Evolutionary conservation across 1,140 invertebrate genomes (phyloP), one percentile per base, ranked within the genome.

Genomic region (Euura lappo): DNA sequence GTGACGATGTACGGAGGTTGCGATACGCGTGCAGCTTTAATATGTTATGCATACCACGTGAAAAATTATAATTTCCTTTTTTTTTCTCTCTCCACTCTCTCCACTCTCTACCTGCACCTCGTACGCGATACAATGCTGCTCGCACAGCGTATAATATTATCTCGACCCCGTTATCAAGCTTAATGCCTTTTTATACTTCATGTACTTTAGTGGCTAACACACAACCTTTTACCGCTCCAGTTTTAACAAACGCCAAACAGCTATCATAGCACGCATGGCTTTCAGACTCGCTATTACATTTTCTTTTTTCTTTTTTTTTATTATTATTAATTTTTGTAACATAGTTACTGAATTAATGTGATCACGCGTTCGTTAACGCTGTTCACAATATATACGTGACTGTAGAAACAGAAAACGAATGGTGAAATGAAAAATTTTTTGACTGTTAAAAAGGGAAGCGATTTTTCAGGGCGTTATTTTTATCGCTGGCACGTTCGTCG

Each of bases 171-270:
- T 70, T 70, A 70, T 70, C 69, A 70, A 45, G 69, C 45, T 70
- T 70, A 45, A 70, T 70, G 69, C 69, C 46, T 45, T 70, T 70
- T 70, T 70, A 70, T 70, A 70, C 69, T 70, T 70, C 45, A 70
- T 70, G 13, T 3, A 70, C 43, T 45, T 44, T 13, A 13, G 3
- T 6, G 67, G 1, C 8, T 43, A 43, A 13, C 8, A 11, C 28
- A 28, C 67, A 8, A 13, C 28, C 7, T 44, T 44, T 42, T 68
- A 68, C 11, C 69, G 69, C 28, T 44, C 51, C 51, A 60, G 51
- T 60, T 60, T 60, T 60, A 60, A 8, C 8, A n/a, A 60, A 8
- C 28, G 28, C 28, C 28, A 28, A 28, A 28, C 28, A 28, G 28
- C 28, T 28, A 28, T 28, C 28, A 1, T 28, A 28, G 28, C 28